Base-by-base conservation (phyloP, 1,140 invertebrate species). In the Aphidius gifuensis region DNA sequence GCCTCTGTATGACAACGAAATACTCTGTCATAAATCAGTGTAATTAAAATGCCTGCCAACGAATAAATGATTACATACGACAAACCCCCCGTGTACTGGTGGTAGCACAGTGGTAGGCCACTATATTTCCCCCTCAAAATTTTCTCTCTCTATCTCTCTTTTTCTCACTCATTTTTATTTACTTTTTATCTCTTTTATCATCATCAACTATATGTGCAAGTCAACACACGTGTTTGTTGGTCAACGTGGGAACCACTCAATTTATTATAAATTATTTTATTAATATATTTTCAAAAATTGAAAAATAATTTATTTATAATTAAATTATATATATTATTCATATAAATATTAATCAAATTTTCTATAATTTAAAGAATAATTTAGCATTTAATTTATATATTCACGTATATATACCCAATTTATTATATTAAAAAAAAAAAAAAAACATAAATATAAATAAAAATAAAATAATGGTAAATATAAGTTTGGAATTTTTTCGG, bases 31-130 rank as follows among this genome's bases (percentile, higher is more conserved):
- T 67, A 64, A 67, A 67, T 64, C 66, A 64, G 60, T n/a, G 62
- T 64, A 64, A 62, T 67, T 67, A 67, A 67, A 67, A 67, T 67
- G 62, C 62, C 62, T 51, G 56, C 66, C 47, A 59, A 49, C 47
- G 55, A 61, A 66, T 64, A 66, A 64, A 66, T 64, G 56, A 55
- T 46, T 9, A 40, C 43, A 23, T 44, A 47, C 23, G 60, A 61
- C 64, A 61, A 58, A 54, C 44, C 60, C 60, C 56, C 43, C 43
- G 43, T 44, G 1, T 11, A 11, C 7, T 16, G 21, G 53, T 21
- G 53, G 53, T 55, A 40, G 53, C 40, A 40, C 53, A 55, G 53
- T 21, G 53, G 53, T 55, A 38, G 53, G 43, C 53, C 53, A 43
- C 53, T 43, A 40, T 38, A 40, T 40, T 55, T 40, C 9, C 51